A percentile compares a stretch with the other conserved stretches of the same genome.
These are phyloP conservation scores for Drosophila nigrodunni DNA, from an alignment of 1,140 invertebrate species.

Conservation along the genomic window DNA sequence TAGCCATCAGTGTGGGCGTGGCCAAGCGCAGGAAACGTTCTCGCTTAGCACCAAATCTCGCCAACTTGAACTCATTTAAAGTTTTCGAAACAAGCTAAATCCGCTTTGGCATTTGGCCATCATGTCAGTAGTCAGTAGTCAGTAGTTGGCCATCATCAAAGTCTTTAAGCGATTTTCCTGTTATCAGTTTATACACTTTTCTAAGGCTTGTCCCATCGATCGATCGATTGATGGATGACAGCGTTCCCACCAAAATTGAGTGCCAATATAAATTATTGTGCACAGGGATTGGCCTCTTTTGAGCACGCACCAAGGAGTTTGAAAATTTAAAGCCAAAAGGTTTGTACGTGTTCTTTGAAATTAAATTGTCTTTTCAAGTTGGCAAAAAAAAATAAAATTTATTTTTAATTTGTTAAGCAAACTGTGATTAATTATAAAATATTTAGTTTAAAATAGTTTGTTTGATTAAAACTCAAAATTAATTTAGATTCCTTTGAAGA, in stretches of 20 bases:
- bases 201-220: constrained; percentile 1
- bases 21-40: constrained; percentile 2
- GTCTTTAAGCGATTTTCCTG: constrained; percentile 66
- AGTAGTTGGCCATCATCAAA: constrained; percentile 68
- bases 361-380: too few relatives aligned
- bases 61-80: constrained; percentile 78
- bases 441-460: too few relatives aligned
- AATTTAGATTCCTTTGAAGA: too few relatives aligned
- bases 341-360: too few relatives aligned
- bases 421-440: too few relatives aligned
- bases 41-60: constrained; percentile 46
- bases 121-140: constrained; percentile 51
- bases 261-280: constrained; percentile 11
- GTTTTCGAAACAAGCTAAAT: constrained; percentile 72
- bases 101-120: constrained; percentile 70
- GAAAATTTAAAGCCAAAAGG: too few relatives aligned
- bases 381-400: too few relatives aligned
- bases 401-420: too few relatives aligned
- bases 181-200: constrained; percentile 37
- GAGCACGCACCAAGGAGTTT: too few relatives aligned
- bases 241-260: background rate
- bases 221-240: constrained; percentile 34
- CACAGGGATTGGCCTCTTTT: background rate
- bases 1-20: constrained; percentile 51
- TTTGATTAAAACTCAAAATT: too few relatives aligned